phyloP scores from a whole-genome alignment of 2,888 invertebrate genomes.

The Xestia xanthographa region DNA sequence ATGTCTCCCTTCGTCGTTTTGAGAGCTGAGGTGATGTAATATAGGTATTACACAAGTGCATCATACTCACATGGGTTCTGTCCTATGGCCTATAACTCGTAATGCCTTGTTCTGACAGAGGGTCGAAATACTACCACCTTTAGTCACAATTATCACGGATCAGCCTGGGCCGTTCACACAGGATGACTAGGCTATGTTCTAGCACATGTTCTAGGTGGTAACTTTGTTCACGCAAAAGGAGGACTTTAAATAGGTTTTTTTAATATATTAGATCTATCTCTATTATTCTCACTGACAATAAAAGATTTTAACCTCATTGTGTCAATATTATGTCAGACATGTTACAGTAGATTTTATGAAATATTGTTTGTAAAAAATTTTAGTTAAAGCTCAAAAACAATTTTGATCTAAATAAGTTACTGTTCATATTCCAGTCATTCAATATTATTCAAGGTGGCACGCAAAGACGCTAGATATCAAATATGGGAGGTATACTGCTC shows the following conservation, averaged over 20 bases:
- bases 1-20: not conserved
- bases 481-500: constrained; percentile 85
- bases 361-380: constrained; percentile 29
- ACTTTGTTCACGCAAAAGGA: not conserved
- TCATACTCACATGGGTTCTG: not conserved
- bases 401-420: constrained; percentile 65
- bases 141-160: not conserved
- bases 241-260: not conserved
- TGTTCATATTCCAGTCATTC: constrained; percentile 6
- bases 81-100: not conserved
- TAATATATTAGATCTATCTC: not conserved
- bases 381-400: constrained; percentile 35
- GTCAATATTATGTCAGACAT: constrained; percentile 34
- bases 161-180: not conserved
- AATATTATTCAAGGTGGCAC: constrained; percentile 83
- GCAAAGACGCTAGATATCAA: constrained; percentile 80
- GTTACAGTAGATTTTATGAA: not conserved
- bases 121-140: not conserved
- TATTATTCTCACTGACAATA: not conserved
- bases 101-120: not conserved
- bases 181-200: no score
- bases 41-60: not conserved
- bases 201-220: not conserved
- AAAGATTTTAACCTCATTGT: not conserved
- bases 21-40: not conserved